phyloP scores from a whole-genome alignment of 2,888 invertebrate genomes.

The Tolmerus cingulatus region DNA sequence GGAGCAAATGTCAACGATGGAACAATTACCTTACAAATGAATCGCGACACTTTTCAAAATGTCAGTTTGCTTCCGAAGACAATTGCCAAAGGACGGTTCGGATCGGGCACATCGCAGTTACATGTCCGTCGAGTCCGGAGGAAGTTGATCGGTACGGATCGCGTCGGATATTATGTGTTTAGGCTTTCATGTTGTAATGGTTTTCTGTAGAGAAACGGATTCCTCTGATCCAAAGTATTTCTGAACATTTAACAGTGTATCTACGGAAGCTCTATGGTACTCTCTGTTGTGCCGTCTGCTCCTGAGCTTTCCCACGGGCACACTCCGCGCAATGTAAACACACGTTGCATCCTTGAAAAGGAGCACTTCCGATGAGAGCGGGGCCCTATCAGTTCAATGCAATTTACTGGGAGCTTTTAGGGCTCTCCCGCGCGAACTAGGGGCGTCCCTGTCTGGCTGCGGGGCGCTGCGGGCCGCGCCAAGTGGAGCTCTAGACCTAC shows the following conservation, averaged over 20 bases:
- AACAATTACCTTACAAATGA: too few species aligned
- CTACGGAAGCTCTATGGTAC: not conserved
- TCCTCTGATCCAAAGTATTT: not conserved
- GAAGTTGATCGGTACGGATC: too few species aligned
- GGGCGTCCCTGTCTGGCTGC: conserved; percentile 10
- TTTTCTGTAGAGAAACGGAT: not conserved
- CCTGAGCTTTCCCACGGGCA: not conserved
- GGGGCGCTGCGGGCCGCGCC: not conserved
- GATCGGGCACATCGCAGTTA: too few species aligned
- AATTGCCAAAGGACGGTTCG: too few species aligned
- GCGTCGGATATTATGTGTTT: too few species aligned
- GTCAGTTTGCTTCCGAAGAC: too few species aligned
- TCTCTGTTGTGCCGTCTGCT: not conserved
- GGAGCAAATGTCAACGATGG: too few species aligned
- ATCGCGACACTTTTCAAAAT: too few species aligned
- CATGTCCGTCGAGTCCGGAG: too few species aligned
- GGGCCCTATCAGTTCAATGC: conserved; percentile 8
- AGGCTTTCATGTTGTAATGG: too few species aligned
- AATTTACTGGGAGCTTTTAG: conserved; percentile 24
- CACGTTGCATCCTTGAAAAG: conserved; percentile 1
- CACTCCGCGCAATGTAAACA: conserved; percentile 28
- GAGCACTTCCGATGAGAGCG: not conserved
- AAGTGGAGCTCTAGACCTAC: conserved; percentile 26
- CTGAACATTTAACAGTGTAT: not conserved
- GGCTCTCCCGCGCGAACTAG: not conserved